Evolutionary conservation across 2,113 vertebrate species (phyloP), one percentile per base, ranked within the genome.

Genomic region (Anser cygnoides): DNA sequence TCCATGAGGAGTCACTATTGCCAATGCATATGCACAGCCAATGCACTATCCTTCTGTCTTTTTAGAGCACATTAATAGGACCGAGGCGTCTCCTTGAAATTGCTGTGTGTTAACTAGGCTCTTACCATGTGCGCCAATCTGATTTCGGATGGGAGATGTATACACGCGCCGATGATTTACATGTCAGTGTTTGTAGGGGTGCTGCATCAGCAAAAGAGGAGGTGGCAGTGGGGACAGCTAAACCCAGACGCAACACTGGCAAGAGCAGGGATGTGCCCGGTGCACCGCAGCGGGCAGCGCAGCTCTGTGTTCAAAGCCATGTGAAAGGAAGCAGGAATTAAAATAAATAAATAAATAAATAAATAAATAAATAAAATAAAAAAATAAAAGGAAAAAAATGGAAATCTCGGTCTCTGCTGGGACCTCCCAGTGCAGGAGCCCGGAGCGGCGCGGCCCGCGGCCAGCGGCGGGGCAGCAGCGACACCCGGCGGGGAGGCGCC

Each of bases 281-380:
- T 43, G 50, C 6, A 6, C 28, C 4, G 19, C 1, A 35, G 15
- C 0, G 39, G 20, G 9, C 1, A 41, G 23, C 1, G 50, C 33
- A 58, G 12, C 3, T n/a, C 46, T 68, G 7, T 7, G 6, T 20
- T 20, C 63, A 77, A 49, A 77, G 86, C 15, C n/a, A 41, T 13
- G 50, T 29, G 84, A 84, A 59, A 50, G 41, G 54, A 10, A 85
- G 54, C 39, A 50, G 50, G 25, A 46, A 28, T 39, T 22, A 50
- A 50, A 50, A 43, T 43, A 12, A 37, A 37, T 37, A 26, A 52
- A 52, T 13, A 37, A 37, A 37, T 37, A 37, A 37, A 7, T 37
- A 37, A 37, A 37, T 37, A 37, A 37, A 37, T 37, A 37, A 22
- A 50, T 22, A 50, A 50, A 50, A 50, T 22, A 50, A 50, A 50